phyloP scores from a whole-genome alignment of 2,113 vertebrate genomes.

The Erythrocercus mccallii region DNA sequence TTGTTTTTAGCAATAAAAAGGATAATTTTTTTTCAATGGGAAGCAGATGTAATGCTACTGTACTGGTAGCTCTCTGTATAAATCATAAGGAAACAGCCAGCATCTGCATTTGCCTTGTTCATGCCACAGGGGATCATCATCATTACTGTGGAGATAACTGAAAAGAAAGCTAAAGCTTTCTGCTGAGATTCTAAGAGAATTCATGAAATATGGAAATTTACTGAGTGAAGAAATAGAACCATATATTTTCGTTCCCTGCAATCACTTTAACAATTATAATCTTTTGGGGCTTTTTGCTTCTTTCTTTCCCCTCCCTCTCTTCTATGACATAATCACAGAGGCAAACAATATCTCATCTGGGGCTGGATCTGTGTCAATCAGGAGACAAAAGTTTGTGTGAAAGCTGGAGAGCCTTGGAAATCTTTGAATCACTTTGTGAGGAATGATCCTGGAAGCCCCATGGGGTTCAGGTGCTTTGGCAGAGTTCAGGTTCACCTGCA shows the following conservation, averaged over 20 bases:
- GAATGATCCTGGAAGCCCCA: neutral
- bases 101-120: slow-evolving; percentile 55
- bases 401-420: neutral
- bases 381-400: neutral
- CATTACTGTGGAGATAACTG: slow-evolving; percentile 22
- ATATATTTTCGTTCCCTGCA: neutral
- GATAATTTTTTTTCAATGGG: neutral
- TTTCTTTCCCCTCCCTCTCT: neutral
- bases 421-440: neutral
- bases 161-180: slow-evolving; percentile 14
- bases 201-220: slow-evolving; percentile 45
- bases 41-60: slow-evolving; percentile 40
- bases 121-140: slow-evolving; percentile 41
- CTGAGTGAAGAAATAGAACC: slow-evolving; percentile 9
- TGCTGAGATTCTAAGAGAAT: slow-evolving; percentile 33
- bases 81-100: slow-evolving; percentile 35
- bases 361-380: neutral
- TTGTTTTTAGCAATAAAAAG: slow-evolving; percentile 32
- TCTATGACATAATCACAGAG: neutral
- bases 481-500: neutral
- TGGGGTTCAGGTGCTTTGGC: neutral
- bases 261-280: slow-evolving; percentile 8
- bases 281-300: neutral
- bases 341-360: slow-evolving; percentile 19
- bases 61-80: slow-evolving; percentile 27